Conservation (phyloP, 2,888 invertebrate genomes). For the Calephelis perditalis region DNA sequence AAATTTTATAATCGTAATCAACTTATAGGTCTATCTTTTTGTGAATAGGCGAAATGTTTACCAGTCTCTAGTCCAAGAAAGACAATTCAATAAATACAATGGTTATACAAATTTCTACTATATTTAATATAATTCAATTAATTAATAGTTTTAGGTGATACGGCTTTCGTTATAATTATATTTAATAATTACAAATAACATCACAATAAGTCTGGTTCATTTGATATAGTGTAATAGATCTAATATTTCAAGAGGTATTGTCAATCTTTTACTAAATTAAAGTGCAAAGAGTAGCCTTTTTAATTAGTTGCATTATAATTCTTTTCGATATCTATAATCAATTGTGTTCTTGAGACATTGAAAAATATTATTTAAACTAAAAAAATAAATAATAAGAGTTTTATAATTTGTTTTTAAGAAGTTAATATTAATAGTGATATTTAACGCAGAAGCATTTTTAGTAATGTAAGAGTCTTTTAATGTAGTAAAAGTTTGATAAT, state of each 20-base stretch:
- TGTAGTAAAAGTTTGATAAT: background rate
- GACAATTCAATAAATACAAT: slow-evolving; percentile 44
- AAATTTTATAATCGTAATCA: slow-evolving; percentile 39
- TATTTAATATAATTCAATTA: slow-evolving; percentile 37
- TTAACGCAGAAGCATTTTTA: too few relatives aligned
- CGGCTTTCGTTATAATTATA: slow-evolving; percentile 17
- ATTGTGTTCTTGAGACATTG: too few relatives aligned
- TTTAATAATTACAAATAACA: slow-evolving; percentile 2
- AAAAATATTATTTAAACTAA: too few relatives aligned
- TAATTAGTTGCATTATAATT: too few relatives aligned
- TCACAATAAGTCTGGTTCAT: slow-evolving; percentile 1
- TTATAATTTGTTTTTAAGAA: too few relatives aligned
- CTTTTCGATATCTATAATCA: too few relatives aligned
- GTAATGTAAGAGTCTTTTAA: too few relatives aligned
- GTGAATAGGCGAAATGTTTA: slow-evolving; percentile 53
- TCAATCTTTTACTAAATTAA: too few relatives aligned
- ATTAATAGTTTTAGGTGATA: slow-evolving; percentile 32
- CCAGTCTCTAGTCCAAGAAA: slow-evolving; percentile 69
- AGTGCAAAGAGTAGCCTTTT: too few relatives aligned
- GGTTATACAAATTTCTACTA: slow-evolving; percentile 33
- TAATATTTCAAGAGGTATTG: too few relatives aligned
- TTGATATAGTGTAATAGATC: background rate
- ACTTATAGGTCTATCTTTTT: slow-evolving; percentile 40
- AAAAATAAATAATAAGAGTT: too few relatives aligned
- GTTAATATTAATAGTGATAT: too few relatives aligned